Evolutionary conservation across 2,888 invertebrate species (phyloP).

Genomic region (Lasioglossum vierecki): DNA sequence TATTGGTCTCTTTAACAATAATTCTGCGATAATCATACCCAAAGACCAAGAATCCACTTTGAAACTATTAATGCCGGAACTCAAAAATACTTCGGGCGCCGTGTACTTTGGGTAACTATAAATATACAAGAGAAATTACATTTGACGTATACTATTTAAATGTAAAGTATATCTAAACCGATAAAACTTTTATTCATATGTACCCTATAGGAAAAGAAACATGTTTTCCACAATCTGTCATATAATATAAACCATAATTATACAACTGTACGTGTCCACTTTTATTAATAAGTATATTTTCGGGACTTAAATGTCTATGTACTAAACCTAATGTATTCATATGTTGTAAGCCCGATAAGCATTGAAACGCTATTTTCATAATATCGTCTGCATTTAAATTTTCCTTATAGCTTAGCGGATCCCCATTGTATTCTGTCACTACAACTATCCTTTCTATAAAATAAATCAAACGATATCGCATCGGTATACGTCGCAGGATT

Average conservation of each 20-base stretch:
- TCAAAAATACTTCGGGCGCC: constrained; percentile 92
- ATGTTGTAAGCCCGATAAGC: constrained; percentile 89
- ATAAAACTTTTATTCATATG: constrained; percentile 73
- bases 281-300: constrained; percentile 92
- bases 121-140: constrained; percentile 57
- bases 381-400: constrained; percentile 85
- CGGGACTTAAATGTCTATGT: constrained; percentile 92
- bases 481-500: constrained; percentile 43
- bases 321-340: constrained; percentile 90
- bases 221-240: constrained; percentile 94
- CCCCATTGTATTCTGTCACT: constrained; percentile 92
- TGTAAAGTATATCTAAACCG: constrained; percentile 24
- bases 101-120: constrained; percentile 90
- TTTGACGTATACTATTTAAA: constrained; percentile 12
- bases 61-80: constrained; percentile 87
- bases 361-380: constrained; percentile 89
- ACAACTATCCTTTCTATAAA: constrained; percentile 91
- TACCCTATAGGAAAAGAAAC: constrained; percentile 96
- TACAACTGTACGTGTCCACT: constrained; percentile 92
- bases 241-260: constrained; percentile 96
- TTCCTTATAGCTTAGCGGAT: constrained; percentile 86
- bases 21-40: constrained; percentile 94
- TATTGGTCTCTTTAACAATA: constrained; percentile 88
- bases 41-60: constrained; percentile 97
- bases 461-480: not conserved